A percentile compares a stretch with the other conserved stretches of the same genome.
These are phyloP conservation scores for Gopherus evgoodei DNA, from an alignment of 2,113 vertebrate genomes.

Conservation along the genomic window DNA sequence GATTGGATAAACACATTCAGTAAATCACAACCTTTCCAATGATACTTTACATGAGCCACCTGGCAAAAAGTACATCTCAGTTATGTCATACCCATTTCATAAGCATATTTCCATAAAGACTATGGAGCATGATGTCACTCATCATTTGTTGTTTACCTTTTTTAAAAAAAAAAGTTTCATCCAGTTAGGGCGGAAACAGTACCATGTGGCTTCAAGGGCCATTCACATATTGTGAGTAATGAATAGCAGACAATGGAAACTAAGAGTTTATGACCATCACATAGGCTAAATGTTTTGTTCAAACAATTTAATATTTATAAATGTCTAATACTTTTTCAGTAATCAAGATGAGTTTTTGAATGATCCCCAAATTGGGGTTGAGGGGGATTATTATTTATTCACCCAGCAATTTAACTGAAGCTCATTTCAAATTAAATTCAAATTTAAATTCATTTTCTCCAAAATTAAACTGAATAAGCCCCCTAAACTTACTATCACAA, in stretches of 20 bases:
- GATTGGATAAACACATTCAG: no score
- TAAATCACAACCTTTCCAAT: no score
- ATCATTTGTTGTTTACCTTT: neutral
- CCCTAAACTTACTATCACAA: neutral
- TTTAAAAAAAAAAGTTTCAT: neutral
- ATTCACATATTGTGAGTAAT: neutral
- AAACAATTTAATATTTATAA: neutral
- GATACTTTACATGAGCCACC: no score
- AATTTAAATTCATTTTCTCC: neutral
- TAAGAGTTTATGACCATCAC: neutral
- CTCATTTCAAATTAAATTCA: neutral
- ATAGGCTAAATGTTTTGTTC: neutral
- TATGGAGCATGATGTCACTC: no score
- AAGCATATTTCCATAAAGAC: no score
- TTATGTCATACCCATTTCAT: no score
- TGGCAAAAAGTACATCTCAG: no score
- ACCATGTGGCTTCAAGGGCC: rapidly evolving
- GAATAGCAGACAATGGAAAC: neutral
- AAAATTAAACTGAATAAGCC: neutral
- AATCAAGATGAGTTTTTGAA: rapidly evolving
- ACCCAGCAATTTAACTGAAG: rapidly evolving
- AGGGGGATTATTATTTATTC: neutral
- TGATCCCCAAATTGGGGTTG: neutral
- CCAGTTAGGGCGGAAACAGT: neutral
- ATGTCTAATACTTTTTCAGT: neutral